Evolutionary conservation across 2,797 vertebrate genomes (phyloP), one percentile per base, ranked within the genome.

Genomic region (Coregonus sp.): DNA sequence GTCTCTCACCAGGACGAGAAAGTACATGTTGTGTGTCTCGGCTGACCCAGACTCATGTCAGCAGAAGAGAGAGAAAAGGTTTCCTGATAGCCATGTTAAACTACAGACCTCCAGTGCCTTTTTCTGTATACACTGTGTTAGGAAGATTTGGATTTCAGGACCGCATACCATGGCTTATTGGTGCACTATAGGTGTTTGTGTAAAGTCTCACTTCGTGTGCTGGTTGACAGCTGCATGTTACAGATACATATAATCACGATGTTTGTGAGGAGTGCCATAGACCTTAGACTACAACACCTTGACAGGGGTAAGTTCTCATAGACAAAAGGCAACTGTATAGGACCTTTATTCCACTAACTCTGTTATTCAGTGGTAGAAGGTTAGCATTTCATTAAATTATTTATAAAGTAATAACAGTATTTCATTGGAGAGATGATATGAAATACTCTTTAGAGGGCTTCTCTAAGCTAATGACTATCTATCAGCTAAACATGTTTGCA

Each of bases 1-100:
- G 89, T 90, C 87, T 92, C 86, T 87, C 89, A 85, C 86, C 77
- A 77, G 84, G 84, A 90, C 76, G 72, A 90, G 80, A 91, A 93
- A 90, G 89, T 84, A 90, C 82, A 84, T 82, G 84, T 86, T 85
- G 87, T 86, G 86, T 84, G 76, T 78, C 75, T 81, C 72, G 77
- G 82, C 83, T 91, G 86, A 91, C 84, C 87, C 76, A 3, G 77
- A 86, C 84, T 88, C 79, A 78, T 84, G 89, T 88, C 86, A 87
- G 81, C 81, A 81, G 81, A 84, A 89, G 75, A 37, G 66, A 67
- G 73, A 47, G 84, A 86, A 61, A 78, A 75, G 86, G 82, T 82
- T 81, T 85, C 52, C 80, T 78, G 66, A 70, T 78, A 72, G 66
- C 70, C 70, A 77, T 75, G 83, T 71, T 78, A 79, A 76, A 76